phyloP scores from a whole-genome alignment of 2,797 vertebrate genomes.

The Melanotaenia nigrans region DNA sequence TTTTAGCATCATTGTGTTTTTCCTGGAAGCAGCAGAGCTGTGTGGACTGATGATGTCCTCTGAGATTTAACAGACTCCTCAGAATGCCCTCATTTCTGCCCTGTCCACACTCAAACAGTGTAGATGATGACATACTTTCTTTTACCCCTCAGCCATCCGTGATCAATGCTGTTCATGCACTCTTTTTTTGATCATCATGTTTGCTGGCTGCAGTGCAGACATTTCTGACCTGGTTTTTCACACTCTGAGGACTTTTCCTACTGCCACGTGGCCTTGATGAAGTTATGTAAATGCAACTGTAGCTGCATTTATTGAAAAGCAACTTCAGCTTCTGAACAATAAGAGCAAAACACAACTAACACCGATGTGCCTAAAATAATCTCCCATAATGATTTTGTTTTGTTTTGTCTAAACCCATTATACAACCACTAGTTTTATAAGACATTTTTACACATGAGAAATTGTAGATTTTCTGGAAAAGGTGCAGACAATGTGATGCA shows the following conservation, averaged over 20 bases:
- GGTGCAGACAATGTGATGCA: neutral
- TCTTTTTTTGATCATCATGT: conserved; percentile 5
- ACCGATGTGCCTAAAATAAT: neutral
- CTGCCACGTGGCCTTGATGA: conserved; percentile 11
- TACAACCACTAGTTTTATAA: neutral
- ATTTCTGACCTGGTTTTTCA: conserved; percentile 55
- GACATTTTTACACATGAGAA: neutral
- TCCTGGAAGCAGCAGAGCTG: conserved; percentile 34
- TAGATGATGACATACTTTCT: conserved; percentile 68
- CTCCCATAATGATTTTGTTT: neutral
- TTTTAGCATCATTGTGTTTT: conserved; percentile 52
- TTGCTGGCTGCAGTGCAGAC: conserved; percentile 6
- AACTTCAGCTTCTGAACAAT: neutral
- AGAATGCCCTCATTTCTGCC: conserved; percentile 67
- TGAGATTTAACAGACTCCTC: conserved; percentile 46
- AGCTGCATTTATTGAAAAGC: neutral
- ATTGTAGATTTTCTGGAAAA: neutral
- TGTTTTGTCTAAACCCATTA: neutral
- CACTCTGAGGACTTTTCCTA: conserved; percentile 20
- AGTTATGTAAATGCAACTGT: neutral
- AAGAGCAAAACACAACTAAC: neutral
- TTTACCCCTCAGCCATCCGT: conserved; percentile 39
- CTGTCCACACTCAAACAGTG: conserved; percentile 45
- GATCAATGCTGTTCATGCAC: conserved; percentile 19
- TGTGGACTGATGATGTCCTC: conserved; percentile 29